phyloP scores from a whole-genome alignment of 2,797 vertebrate species.

The Gallinago solitaria region DNA sequence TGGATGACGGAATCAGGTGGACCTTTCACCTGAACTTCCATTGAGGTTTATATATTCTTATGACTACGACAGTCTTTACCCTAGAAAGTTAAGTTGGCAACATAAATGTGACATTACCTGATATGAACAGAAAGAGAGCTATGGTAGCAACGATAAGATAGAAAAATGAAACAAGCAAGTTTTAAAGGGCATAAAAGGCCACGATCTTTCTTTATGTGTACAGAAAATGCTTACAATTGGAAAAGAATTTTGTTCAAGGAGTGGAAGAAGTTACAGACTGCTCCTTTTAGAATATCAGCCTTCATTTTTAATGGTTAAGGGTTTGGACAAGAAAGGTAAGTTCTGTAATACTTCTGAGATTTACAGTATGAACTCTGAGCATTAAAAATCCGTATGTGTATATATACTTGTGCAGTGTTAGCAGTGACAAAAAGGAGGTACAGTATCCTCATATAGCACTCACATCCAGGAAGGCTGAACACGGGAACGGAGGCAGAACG shows the following conservation, averaged over 20 bases:
- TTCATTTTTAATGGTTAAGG: not conserved
- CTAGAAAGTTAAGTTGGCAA: not conserved
- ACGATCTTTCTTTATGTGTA: not conserved
- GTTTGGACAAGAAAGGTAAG: not conserved
- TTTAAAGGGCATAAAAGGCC: not conserved
- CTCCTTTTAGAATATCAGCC: not conserved
- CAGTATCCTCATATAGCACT: not conserved
- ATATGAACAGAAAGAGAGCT: not conserved
- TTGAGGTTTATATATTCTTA: not conserved
- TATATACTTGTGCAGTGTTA: not conserved
- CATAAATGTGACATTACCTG: not conserved
- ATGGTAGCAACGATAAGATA: not conserved
- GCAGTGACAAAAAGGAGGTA: not conserved
- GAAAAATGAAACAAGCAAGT: not conserved
- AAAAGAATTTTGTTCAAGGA: not conserved
- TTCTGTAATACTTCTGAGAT: not conserved
- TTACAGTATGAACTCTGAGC: not conserved
- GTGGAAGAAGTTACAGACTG: not conserved
- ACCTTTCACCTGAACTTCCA: not conserved
- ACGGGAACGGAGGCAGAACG: fast-evolving
- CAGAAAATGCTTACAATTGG: not conserved
- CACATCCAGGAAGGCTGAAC: not conserved
- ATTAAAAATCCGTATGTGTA: not conserved
- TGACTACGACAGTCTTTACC: not conserved
- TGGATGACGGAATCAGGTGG: not conserved